Percentiles rank a stretch among this genome's conserved stretches.
Conservation (phyloP, 2,888 invertebrate genomes). For the Linhomoeus sp. region DNA sequence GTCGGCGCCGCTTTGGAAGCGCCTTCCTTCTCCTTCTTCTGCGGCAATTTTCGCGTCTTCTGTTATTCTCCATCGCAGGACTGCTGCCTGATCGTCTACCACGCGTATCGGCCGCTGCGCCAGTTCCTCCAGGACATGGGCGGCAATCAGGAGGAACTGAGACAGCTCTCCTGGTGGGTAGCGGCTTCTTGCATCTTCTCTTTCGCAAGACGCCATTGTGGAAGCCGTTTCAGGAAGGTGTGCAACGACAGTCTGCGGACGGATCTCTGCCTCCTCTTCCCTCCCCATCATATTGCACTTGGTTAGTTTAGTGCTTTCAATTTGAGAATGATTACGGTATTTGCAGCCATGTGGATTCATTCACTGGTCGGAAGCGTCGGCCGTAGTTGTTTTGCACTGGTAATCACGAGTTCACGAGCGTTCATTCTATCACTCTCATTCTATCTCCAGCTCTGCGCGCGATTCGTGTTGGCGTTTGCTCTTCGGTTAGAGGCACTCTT, state of each 20-base stretch:
- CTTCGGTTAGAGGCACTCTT: constrained; percentile 5
- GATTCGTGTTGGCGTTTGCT: neutral
- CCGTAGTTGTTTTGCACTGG: no score
- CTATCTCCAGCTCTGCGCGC: no score
- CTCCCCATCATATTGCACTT: constrained; percentile 69
- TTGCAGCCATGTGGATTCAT: no score
- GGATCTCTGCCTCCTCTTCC: constrained; percentile 80
- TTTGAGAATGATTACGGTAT: no score
- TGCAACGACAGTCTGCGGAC: constrained; percentile 91
- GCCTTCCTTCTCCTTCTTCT: no score
- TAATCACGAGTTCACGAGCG: no score
- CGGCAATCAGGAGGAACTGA: constrained; percentile 4
- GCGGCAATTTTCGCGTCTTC: no score
- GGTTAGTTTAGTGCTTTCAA: no score
- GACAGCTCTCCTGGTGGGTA: constrained; percentile 58
- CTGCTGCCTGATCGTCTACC: constrained; percentile 91
- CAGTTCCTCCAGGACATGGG: constrained; percentile 69
- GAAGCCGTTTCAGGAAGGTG: constrained; percentile 46
- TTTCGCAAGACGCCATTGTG: no score
- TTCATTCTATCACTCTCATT: no score
- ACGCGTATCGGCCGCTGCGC: constrained; percentile 74
- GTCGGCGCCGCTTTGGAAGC: constrained; percentile 15
- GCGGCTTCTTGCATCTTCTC: no score
- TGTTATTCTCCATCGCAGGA: constrained; percentile 40
- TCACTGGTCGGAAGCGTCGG: no score